phyloP scores from a whole-genome alignment of 2,113 vertebrate genomes.

The Lethenteron camtschaticum region DNA sequence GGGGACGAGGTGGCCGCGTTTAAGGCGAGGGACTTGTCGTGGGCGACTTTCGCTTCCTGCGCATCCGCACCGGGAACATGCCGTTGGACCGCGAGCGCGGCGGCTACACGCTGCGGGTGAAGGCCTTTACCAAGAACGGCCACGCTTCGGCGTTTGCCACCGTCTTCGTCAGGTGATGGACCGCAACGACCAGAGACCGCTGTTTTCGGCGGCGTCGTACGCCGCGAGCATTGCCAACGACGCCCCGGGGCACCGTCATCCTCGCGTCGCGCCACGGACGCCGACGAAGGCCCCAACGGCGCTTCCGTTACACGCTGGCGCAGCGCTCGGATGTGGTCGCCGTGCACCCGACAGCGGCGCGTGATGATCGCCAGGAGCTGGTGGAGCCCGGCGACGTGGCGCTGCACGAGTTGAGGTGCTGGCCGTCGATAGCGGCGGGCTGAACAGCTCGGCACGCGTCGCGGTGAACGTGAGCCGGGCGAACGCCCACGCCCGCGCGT shows the following conservation, averaged over 20 bases:
- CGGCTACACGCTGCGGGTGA: slow-evolving; percentile 57
- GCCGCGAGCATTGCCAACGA: slow-evolving; percentile 74
- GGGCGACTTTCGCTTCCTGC: slow-evolving; percentile 85
- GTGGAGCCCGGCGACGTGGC: slow-evolving; percentile 29
- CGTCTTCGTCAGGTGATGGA: slow-evolving; percentile 73
- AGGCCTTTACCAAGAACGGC: slow-evolving; percentile 53
- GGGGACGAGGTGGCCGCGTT: slow-evolving; percentile 89
- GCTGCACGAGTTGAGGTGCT: slow-evolving; percentile 65
- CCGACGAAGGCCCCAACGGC: slow-evolving; percentile 87
- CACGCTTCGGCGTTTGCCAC: slow-evolving; percentile 41
- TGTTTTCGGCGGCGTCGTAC: slow-evolving; percentile 89
- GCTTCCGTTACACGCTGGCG: slow-evolving; percentile 91
- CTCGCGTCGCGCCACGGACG: slow-evolving; percentile 86
- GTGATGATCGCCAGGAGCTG: slow-evolving; percentile 59
- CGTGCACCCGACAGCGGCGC: slow-evolving; percentile 82
- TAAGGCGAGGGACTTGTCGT: slow-evolving; percentile 81
- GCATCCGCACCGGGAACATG: slow-evolving; percentile 91
- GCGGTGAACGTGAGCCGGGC: slow-evolving; percentile 60
- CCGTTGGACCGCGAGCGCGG: slow-evolving; percentile 88
- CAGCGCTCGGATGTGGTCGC: slow-evolving; percentile 83
- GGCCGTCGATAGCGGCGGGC: slow-evolving; percentile 72
- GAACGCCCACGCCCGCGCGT: slow-evolving; percentile 53
- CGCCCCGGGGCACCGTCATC: slow-evolving; percentile 56
- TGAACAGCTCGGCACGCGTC: slow-evolving; percentile 83
- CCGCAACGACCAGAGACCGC: slow-evolving; percentile 77